These are phyloP conservation scores for Epirrita christyi DNA, from an alignment of 2,888 invertebrate genomes.

Conservation along the genomic window DNA sequence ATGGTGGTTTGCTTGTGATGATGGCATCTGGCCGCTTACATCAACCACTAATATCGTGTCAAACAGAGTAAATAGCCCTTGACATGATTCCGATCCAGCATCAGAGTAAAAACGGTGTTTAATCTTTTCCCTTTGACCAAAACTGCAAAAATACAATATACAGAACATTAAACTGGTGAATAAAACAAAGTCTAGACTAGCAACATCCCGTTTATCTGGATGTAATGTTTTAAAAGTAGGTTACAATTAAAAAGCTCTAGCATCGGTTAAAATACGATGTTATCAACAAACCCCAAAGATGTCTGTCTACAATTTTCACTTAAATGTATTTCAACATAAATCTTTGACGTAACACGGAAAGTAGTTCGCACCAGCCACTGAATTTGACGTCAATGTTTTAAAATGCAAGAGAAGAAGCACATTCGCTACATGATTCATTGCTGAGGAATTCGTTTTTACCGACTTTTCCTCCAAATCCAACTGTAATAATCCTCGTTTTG, in stretches of 20 bases:
- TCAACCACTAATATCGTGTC: slow-evolving; percentile 17
- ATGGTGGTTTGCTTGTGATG: slow-evolving; percentile 2
- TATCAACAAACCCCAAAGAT: slow-evolving; percentile 25
- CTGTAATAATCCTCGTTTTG: slow-evolving; percentile 62
- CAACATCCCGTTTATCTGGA: neutral
- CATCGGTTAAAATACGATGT: slow-evolving; percentile 3
- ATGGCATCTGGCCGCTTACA: slow-evolving; percentile 13
- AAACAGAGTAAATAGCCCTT: slow-evolving; percentile 16
- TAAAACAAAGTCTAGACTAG: too few relatives aligned
- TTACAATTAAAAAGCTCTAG: neutral
- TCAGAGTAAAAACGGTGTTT: neutral
- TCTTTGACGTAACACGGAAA: slow-evolving; percentile 51
- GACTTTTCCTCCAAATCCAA: slow-evolving; percentile 35
- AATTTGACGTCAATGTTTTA: slow-evolving; percentile 65
- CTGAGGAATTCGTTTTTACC: slow-evolving; percentile 47
- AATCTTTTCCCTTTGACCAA: neutral
- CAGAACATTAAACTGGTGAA: too few relatives aligned
- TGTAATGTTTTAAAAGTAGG: neutral
- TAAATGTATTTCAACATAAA: slow-evolving; percentile 24
- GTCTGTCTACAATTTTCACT: slow-evolving; percentile 28
- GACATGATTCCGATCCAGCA: slow-evolving; percentile 12
- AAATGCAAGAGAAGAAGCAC: slow-evolving; percentile 57
- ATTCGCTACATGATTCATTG: slow-evolving; percentile 54
- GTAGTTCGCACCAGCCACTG: slow-evolving; percentile 48
- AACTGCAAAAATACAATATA: neutral